Evolutionary conservation across 2,113 vertebrate genomes (phyloP).

Genomic region (Piprites chloris): DNA sequence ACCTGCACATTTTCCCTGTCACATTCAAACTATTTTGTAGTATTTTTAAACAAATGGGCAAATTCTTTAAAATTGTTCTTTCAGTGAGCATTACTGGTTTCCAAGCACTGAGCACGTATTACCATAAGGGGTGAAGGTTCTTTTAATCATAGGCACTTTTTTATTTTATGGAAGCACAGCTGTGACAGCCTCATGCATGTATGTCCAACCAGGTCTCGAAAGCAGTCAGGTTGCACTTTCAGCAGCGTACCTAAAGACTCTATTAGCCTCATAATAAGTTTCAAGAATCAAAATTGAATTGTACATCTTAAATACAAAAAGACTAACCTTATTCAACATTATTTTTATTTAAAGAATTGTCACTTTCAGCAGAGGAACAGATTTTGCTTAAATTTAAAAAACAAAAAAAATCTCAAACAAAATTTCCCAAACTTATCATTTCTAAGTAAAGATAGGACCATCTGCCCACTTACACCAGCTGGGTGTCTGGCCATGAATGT

Average conservation of each 20-base stretch:
- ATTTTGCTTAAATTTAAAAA: conserved; percentile 38
- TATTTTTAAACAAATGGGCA: not conserved
- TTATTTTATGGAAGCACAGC: not conserved
- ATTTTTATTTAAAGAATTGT: conserved; percentile 51
- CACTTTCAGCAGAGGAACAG: conserved; percentile 51
- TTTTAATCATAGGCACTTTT: not conserved
- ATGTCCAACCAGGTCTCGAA: not conserved
- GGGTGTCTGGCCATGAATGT: conserved; percentile 58
- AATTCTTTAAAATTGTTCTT: not conserved
- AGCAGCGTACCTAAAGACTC: not conserved
- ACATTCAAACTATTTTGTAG: not conserved
- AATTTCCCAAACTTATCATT: conserved; percentile 32
- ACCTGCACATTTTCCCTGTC: not conserved
- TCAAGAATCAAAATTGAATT: not conserved
- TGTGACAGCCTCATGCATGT: not conserved
- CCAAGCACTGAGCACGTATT: not conserved
- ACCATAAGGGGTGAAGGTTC: not conserved
- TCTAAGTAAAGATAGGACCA: conserved; percentile 60
- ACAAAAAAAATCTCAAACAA: not conserved
- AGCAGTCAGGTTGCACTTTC: not conserved
- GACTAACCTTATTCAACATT: conserved; percentile 53
- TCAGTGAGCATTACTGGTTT: not conserved
- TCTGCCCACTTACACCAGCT: conserved; percentile 64
- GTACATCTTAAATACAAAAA: conserved; percentile 46
- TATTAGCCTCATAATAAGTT: not conserved